Evolutionary conservation across 1,140 invertebrate genomes (phyloP).

Genomic region (Papilio dardanus): DNA sequence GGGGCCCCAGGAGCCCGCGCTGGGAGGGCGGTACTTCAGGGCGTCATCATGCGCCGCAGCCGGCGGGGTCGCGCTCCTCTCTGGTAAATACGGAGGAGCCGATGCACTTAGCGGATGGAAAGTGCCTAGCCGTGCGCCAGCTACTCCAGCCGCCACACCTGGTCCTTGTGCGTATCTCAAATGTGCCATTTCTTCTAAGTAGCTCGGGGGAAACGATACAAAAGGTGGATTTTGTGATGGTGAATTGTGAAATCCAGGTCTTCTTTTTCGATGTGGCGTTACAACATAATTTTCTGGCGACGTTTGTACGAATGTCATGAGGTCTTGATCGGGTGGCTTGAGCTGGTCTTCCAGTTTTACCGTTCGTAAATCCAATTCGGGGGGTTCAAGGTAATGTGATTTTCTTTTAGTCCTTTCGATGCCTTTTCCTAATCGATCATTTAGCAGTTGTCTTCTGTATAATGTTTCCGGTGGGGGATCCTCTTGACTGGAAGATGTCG

Average conservation of each 20-base stretch:
- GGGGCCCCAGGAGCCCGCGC: constrained; percentile 87
- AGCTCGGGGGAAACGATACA: constrained; percentile 89
- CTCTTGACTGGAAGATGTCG: constrained; percentile 80
- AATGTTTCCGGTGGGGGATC: constrained; percentile 76
- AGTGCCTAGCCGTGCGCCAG: constrained; percentile 71
- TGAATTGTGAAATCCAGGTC: constrained; percentile 92
- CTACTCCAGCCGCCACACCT: constrained; percentile 68
- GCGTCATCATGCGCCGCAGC: constrained; percentile 83
- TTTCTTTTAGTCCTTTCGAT: constrained; percentile 86
- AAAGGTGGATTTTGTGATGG: constrained; percentile 93
- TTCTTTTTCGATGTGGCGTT: constrained; percentile 91
- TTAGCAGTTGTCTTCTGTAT: constrained; percentile 74
- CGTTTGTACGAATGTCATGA: constrained; percentile 85
- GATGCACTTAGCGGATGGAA: constrained; percentile 87
- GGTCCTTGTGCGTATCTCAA: constrained; percentile 78
- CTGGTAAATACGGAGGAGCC: constrained; percentile 87
- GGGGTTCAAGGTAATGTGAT: constrained; percentile 84
- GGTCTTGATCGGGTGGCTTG: constrained; percentile 85
- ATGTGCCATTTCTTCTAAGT: constrained; percentile 85
- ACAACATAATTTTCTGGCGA: constrained; percentile 90
- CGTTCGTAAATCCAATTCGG: constrained; percentile 83
- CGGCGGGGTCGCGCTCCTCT: constrained; percentile 83
- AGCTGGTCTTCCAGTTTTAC: constrained; percentile 84
- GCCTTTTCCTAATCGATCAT: constrained; percentile 82
- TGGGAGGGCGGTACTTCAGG: constrained; percentile 87